Percentiles rank a stretch among this genome's conserved stretches.
phyloP scores from a whole-genome alignment of 2,888 invertebrate genomes.

The Tridacna crocea region DNA sequence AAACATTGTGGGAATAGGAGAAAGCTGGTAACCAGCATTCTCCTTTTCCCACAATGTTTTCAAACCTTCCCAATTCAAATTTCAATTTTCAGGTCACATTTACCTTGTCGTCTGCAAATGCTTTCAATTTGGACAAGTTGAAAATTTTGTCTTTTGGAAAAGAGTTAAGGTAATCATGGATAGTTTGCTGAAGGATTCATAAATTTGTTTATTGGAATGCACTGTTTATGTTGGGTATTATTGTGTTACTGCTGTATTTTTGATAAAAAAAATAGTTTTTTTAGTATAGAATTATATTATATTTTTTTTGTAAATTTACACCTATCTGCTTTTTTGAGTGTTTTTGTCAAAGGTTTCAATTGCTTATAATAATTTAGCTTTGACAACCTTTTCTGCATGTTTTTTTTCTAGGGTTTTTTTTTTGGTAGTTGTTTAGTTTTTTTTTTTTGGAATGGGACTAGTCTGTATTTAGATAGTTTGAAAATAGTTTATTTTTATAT shows the following conservation, averaged over 20 bases:
- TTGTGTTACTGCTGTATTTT: background rate
- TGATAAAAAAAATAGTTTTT: background rate
- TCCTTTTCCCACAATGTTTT: too few species aligned
- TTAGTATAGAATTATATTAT: background rate
- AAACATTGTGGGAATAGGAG: too few species aligned
- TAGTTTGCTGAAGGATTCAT: background rate
- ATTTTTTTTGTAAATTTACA: background rate
- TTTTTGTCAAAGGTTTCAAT: background rate
- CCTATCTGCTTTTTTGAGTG: background rate
- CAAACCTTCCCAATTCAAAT: background rate
- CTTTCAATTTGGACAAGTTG: background rate
- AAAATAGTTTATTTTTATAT: too few species aligned
- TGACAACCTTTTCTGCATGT: background rate
- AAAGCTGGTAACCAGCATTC: background rate
- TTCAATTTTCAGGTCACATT: background rate
- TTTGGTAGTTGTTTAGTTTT: too few species aligned
- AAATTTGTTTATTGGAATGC: background rate
- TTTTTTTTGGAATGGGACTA: too few species aligned
- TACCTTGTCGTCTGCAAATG: background rate
- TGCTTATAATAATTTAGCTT: background rate
- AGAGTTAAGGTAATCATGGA: background rate
- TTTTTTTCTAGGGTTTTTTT: too few species aligned
- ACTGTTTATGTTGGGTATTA: background rate
- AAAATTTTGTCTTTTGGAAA: background rate
- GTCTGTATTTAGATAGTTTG: too few species aligned